phyloP scores from a whole-genome alignment of 2,113 vertebrate species.

The Eretmochelys imbricata region DNA sequence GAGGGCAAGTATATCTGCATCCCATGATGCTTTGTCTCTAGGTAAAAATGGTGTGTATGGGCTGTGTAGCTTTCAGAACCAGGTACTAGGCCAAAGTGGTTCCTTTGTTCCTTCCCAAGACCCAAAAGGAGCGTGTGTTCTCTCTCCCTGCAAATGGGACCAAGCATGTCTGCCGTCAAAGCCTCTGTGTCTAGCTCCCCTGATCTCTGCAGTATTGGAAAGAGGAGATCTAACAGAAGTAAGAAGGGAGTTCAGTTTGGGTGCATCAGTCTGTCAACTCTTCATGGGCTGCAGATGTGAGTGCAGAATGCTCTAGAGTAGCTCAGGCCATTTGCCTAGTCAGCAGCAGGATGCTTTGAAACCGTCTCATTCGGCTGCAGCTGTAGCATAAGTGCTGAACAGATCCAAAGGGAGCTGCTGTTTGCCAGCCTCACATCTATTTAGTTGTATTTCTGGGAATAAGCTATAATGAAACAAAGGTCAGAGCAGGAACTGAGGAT shows the following conservation, averaged over 20 bases:
- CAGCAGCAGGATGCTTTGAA: background rate
- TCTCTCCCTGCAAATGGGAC: background rate
- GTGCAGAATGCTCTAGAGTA: background rate
- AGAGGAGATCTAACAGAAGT: fast-evolving
- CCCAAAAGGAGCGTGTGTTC: background rate
- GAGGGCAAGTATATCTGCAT: fast-evolving
- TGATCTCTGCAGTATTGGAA: background rate
- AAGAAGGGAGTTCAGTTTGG: background rate
- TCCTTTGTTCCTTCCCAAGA: background rate
- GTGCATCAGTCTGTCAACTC: background rate
- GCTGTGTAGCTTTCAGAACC: background rate
- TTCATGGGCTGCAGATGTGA: background rate
- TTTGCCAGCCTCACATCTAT: fast-evolving
- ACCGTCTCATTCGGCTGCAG: background rate
- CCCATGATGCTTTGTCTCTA: background rate
- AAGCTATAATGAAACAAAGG: background rate
- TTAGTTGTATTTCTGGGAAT: background rate
- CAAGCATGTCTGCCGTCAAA: fast-evolving
- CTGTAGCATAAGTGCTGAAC: background rate
- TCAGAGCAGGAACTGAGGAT: background rate
- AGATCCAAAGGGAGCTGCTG: background rate
- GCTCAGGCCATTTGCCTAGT: background rate
- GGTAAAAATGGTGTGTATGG: background rate
- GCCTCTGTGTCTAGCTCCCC: background rate
- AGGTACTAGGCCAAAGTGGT: background rate